Evolutionary conservation across 92 coral and sea anemone genomes (phyloP), one percentile per base, ranked within the genome.

Genomic region (Plumapathes pennacea): DNA sequence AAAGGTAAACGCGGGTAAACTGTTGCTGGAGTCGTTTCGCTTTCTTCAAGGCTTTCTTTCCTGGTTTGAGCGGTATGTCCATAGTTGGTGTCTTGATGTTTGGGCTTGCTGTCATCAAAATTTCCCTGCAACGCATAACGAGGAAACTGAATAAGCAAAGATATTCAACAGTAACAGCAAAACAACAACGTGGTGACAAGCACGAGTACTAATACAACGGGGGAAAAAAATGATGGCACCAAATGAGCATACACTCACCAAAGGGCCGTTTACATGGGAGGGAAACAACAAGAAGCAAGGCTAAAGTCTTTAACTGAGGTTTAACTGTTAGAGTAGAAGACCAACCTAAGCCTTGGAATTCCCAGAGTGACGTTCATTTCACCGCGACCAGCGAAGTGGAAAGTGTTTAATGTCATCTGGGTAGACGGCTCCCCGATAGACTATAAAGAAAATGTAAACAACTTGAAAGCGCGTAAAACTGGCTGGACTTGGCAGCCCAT

Each of bases 381-480:
- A 49, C 96, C 97, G 52, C 97, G 97, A 45, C 97, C 97, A 30
- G 97, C 97, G 33, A 91, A 91, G 69, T 91, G 97, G 68, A 91
- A 91, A 23, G 97, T 91, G 79, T 91, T 91, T 43, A 91, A 71
- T 25, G 97, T 91, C 97, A 91, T 91, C 72, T 91, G 97, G 3
- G 97, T 91, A 26, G 97, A 91, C 2, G 97, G 97, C 32, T 91
- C 97, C 10, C 97, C 97, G 39, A 91, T 91, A 25, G 97, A 91
- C 97, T 91, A 60, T 10, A 55, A 33, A 31, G 24, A 57, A 34
- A 67, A 54, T 19, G 52, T 28, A 30, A 36, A 15, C 13, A 10
- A 17, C n/a, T n/a, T n/a, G n/a, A n/a, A n/a, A 18, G 3, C 5
- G 26, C 23, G 2, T 8, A 27, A 20, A 6, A 25, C 10, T 45